phyloP scores from a whole-genome alignment of 2,113 vertebrate genomes.

The Serinus canaria region DNA sequence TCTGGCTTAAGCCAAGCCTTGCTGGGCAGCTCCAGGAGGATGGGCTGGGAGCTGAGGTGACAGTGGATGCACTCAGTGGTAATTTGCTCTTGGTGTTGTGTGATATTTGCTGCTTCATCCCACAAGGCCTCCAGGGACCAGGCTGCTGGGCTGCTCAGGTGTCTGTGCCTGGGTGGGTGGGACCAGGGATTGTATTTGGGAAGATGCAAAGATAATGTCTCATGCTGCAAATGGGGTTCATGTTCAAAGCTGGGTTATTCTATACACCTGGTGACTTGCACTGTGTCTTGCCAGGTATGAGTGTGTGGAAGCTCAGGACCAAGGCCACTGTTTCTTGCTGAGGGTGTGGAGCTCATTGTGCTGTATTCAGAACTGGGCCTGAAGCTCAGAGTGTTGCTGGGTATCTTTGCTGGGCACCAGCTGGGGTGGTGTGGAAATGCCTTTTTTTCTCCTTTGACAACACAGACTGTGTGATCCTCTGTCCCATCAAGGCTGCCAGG shows the following conservation, averaged over 20 bases:
- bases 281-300: neutral
- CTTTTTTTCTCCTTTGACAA: neutral
- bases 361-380: neutral
- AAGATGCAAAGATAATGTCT: rapidly evolving
- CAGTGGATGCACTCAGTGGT: neutral
- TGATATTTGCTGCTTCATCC: neutral
- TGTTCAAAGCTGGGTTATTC: neutral
- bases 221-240: neutral
- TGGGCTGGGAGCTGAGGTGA: neutral
- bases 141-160: neutral
- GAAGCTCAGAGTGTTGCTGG: neutral
- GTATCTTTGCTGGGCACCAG: neutral
- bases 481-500: neutral
- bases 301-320: neutral
- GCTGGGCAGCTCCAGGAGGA: neutral
- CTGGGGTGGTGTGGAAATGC: neutral
- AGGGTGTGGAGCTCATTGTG: neutral
- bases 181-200: neutral
- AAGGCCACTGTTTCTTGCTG: neutral
- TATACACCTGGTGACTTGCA: neutral
- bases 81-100: neutral
- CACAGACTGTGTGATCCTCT: neutral
- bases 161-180: neutral
- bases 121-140: rapidly evolving
- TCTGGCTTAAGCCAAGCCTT: neutral